Evolutionary conservation across 2,888 invertebrate genomes (phyloP).

Genomic region (Scaptomyza polygonia): DNA sequence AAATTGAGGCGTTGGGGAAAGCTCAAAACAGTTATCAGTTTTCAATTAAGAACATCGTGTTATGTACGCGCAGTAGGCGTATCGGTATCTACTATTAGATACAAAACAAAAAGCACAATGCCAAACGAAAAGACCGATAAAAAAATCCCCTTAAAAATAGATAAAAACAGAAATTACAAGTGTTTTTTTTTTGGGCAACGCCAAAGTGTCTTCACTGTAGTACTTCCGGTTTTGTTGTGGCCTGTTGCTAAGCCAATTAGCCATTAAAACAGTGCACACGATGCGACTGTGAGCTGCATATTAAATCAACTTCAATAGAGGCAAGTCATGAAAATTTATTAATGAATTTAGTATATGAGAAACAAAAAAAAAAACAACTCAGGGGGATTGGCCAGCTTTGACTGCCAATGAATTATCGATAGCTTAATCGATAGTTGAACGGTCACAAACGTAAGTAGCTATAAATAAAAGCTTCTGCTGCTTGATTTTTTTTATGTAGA

Average conservation of each 20-base stretch:
- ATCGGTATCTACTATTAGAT: constrained; percentile 55
- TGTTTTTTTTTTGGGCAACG: constrained; percentile 14
- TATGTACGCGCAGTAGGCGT: constrained; percentile 63
- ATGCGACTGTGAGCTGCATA: constrained; percentile 46
- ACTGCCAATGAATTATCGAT: constrained; percentile 18
- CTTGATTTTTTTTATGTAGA: background rate
- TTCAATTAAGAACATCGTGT: constrained; percentile 80
- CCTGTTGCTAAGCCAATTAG: constrained; percentile 67
- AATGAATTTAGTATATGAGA: constrained; percentile 60
- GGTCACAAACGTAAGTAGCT: constrained; percentile 20
- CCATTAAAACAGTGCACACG: constrained; percentile 65
- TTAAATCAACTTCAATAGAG: constrained; percentile 29
- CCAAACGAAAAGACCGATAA: too few species aligned
- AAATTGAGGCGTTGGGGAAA: background rate
- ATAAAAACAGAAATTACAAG: constrained; percentile 1
- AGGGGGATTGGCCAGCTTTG: too few species aligned
- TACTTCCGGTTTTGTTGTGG: constrained; percentile 56
- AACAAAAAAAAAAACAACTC: too few species aligned
- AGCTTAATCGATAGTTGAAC: constrained; percentile 16
- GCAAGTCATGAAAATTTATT: constrained; percentile 52
- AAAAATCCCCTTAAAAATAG: background rate
- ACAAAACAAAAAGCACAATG: constrained; percentile 50
- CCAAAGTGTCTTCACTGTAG: constrained; percentile 38
- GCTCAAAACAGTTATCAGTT: constrained; percentile 69
- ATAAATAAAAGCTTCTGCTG: constrained; percentile 65